These are phyloP conservation scores for Ctenochaetus hawaiiensis DNA, from an alignment of 2,797 vertebrate genomes.

Conservation along the genomic window DNA sequence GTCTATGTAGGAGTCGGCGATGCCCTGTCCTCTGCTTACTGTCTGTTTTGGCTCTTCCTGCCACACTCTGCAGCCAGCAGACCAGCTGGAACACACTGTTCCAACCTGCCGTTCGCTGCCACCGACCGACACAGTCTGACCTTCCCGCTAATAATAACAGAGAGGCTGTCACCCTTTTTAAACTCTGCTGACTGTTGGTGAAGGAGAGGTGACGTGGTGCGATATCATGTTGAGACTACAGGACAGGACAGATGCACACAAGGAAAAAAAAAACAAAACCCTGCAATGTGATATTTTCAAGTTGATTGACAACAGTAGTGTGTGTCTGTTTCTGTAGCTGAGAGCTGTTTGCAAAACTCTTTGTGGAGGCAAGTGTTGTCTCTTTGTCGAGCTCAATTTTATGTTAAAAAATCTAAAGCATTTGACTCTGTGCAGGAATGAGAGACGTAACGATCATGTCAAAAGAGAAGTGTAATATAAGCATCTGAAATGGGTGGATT, in stretches of 20 bases:
- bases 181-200: conserved; percentile 31
- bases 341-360: neutral
- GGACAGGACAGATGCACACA: neutral
- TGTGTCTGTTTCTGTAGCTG: neutral
- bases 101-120: conserved; percentile 26
- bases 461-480: neutral
- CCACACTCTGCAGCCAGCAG: conserved; percentile 50
- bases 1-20: conserved; percentile 60
- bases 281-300: neutral
- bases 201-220: conserved; percentile 25
- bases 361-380: neutral
- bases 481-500: neutral
- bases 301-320: conserved; percentile 8
- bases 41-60: conserved; percentile 45
- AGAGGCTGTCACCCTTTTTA: conserved; percentile 15
- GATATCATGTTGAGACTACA: conserved; percentile 7
- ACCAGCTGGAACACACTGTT: conserved; percentile 53
- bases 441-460: neutral
- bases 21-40: conserved; percentile 45
- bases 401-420: neutral
- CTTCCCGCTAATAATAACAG: conserved; percentile 68
- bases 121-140: conserved; percentile 43
- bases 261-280: neutral
- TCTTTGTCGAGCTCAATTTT: conserved; percentile 6
- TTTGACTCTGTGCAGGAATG: neutral